Evolutionary conservation across 2,888 invertebrate genomes (phyloP).

Genomic region (Lasioglossum vierecki): DNA sequence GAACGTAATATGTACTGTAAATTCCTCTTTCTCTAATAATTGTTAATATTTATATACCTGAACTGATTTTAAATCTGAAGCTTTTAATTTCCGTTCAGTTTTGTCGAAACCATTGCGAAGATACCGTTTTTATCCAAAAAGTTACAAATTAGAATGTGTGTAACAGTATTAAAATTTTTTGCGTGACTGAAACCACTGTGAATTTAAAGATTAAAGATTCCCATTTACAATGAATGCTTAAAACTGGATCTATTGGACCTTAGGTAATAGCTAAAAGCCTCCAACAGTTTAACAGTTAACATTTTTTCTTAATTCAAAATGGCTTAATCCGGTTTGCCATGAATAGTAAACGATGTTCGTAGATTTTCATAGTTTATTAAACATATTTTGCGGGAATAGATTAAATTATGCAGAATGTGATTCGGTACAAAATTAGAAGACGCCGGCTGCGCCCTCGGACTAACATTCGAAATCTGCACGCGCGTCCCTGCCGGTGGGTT

Average conservation of each 20-base stretch:
- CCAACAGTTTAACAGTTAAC: too few relatives aligned
- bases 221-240: too few relatives aligned
- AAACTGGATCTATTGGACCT: too few relatives aligned
- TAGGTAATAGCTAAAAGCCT: too few relatives aligned
- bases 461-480: constrained; percentile 40
- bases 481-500: constrained; percentile 36
- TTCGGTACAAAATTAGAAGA: constrained; percentile 9
- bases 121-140: neutral
- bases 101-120: neutral
- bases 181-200: neutral
- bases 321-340: neutral
- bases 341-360: neutral
- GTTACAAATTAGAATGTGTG: neutral
- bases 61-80: too few relatives aligned
- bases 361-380: neutral
- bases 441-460: neutral
- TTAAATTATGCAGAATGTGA: neutral
- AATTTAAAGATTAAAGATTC: neutral
- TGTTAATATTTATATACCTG: neutral
- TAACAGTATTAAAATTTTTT: neutral
- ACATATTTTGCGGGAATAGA: neutral
- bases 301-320: neutral
- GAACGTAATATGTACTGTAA: neutral
- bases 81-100: too few relatives aligned
- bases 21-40: neutral